A percentile compares a stretch with the other conserved stretches of the same genome.
phyloP scores from a whole-genome alignment of 1,140 invertebrate genomes.

The Diprion similis region DNA sequence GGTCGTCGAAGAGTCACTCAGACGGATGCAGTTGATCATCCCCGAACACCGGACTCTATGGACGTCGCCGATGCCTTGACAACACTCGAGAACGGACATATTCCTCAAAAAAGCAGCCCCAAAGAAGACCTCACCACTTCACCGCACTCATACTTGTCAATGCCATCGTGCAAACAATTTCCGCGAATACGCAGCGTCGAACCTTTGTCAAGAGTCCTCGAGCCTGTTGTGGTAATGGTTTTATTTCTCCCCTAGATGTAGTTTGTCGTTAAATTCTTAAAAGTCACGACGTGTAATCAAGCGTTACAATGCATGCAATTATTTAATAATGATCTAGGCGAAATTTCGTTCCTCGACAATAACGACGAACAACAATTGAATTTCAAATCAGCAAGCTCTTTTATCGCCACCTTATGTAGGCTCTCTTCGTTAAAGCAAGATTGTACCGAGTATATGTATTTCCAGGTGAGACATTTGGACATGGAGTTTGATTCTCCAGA shows the following conservation, averaged over 20 bases:
- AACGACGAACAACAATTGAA: too few relatives aligned
- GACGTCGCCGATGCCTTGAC: constrained; percentile 24
- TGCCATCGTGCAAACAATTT: constrained; percentile 82
- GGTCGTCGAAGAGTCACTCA: constrained; percentile 40
- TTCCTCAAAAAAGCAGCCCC: constrained; percentile 32
- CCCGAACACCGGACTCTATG: constrained; percentile 39
- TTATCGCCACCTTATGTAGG: too few relatives aligned
- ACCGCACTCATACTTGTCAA: constrained; percentile 78
- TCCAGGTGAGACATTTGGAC: constrained; percentile 51
- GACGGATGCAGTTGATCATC: constrained; percentile 36
- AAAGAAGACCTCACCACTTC: constrained; percentile 49
- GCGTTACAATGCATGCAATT: too few relatives aligned
- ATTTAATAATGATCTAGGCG: too few relatives aligned
- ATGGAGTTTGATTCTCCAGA: constrained; percentile 51
- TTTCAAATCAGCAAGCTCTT: too few relatives aligned
- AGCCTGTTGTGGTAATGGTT: constrained; percentile 65
- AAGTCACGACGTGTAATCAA: too few relatives aligned
- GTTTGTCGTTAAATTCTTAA: too few relatives aligned
- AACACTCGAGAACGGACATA: constrained; percentile 25
- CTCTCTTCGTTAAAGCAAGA: too few relatives aligned
- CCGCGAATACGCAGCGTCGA: constrained; percentile 75
- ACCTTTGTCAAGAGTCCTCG: constrained; percentile 77
- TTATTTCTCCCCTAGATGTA: too few relatives aligned
- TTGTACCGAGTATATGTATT: not conserved
- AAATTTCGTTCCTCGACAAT: too few relatives aligned